Evolutionary conservation across 92 coral and sea anemone genomes (phyloP), one percentile per base, ranked within the genome.

Genomic region (Virgularia gustaviana): DNA sequence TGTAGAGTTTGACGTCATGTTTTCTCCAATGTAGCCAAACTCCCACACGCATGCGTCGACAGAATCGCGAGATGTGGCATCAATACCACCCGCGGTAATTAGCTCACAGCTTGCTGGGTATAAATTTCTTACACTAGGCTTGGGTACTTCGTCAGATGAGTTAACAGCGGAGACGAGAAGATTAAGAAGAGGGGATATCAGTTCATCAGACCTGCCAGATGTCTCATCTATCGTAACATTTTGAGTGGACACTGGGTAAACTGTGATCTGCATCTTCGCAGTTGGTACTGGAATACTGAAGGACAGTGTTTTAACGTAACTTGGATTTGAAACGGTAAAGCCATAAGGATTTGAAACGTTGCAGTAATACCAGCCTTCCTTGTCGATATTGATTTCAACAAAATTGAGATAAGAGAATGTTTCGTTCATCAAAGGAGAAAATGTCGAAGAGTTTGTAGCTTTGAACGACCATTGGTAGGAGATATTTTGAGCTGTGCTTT

Each of bases 391-490:
- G 42, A 73, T 73, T 24, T 43, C 70, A 49, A 36, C 24, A 29
- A 82, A 65, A 19, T 68, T 61, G 15, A 85, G 64, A 32, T 82
- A 76, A 28, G 90, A 78, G 65, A 66, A 85, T 22, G 41, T 76
- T 35, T 79, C 85, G 44, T 64, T 73, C 6, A 34, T 44, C 13
- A 88, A 56, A 9, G 32, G 30, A 11, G 7, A 36, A 56, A 65
- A 82, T 5, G 65, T 62, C 22, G 71, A 57, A 9, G 66, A 67
- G 10, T 53, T 25, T 9, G 22, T 45, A 5, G 83, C 63, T 52
- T 43, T 88, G 78, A 78, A 85, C 57, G 65, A 81, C 95, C 95
- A 88, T 20, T 87, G 86, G 34, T 85, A 88, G 2, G 70, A 57
- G 13, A 85, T 57, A 12, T 86, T 84, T 9, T 19, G 57, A 13